Base-by-base conservation (phyloP, 2,888 invertebrate genomes). In the Ectobius pallidus region DNA sequence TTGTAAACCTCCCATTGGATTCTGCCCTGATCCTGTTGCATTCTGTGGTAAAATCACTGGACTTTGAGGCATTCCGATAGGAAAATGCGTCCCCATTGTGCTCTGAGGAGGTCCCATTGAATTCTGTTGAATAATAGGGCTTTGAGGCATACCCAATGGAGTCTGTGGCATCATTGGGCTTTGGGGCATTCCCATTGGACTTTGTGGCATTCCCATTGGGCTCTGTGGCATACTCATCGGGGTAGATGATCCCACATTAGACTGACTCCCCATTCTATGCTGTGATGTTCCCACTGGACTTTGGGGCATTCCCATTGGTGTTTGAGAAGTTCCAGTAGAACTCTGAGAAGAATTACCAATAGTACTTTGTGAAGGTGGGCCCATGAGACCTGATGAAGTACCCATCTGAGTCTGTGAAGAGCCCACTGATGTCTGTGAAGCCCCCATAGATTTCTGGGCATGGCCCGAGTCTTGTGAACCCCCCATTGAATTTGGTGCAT, bases 371-470 rank as follows among this genome's bases (percentile, higher is more conserved):
- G 34, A 34, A 34, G 34, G 34, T 7, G 22, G 11, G 16, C 30
- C 49, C 22, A 71, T 52, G 52, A 52, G 4, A 7, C 22, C 6
- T 52, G 52, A 20, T 7, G 4, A 4, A 18, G 34, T 34, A 34
- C 32, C 69, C 49, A 52, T 16, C 16, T 25, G 18, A 22, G n/a
- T 69, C 16, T 55, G 69, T 55, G 44, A 11, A 34, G 34, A 34
- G 6, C 7, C 70, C 70, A 73, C 39, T 20, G 71, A 22, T 9
- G 20, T 67, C 65, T 71, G 71, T 11, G 44, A 6, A 20, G 11
- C 27, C 34, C 16, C 63, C 55, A 71, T 65, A 9, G 34, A 7
- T 25, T 63, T 71, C 49, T 63, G 71, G 4, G 22, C 14, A 61
- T n/a, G 42, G 1, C 18, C 14, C n/a, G 58, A 14, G n/a, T 61